Evolutionary conservation across 2,797 vertebrate genomes (phyloP).

Genomic region (Alca torda): DNA sequence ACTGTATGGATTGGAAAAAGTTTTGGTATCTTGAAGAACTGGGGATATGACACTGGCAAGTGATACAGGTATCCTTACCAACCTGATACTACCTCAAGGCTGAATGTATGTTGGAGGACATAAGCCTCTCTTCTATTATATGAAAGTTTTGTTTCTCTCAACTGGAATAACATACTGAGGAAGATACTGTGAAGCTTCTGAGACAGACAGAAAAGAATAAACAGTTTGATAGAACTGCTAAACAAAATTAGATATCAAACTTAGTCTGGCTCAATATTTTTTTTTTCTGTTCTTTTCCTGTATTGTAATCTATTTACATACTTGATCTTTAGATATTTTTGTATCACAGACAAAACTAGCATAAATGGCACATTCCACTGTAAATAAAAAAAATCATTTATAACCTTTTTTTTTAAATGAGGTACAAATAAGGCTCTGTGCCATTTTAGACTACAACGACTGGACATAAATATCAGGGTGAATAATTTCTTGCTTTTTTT

Average conservation of each 20-base stretch:
- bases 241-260: background rate
- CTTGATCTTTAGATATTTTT: background rate
- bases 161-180: background rate
- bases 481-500: slow-evolving; percentile 31
- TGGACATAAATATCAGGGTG: background rate
- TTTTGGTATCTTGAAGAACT: background rate
- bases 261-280: background rate
- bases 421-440: background rate
- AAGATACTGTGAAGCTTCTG: background rate
- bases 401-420: background rate
- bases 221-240: background rate
- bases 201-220: background rate
- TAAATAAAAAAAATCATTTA: background rate
- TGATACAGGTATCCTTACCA: background rate
- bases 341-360: background rate
- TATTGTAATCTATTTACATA: background rate
- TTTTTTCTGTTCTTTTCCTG: background rate
- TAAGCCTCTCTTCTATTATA: background rate
- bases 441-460: background rate
- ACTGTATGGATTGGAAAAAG: background rate
- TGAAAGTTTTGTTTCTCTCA: background rate
- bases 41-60: background rate
- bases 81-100: background rate
- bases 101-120: background rate
- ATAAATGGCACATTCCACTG: background rate